Evolutionary conservation across 2,113 vertebrate species (phyloP).

Genomic region (Brienomyrus brachyistius): DNA sequence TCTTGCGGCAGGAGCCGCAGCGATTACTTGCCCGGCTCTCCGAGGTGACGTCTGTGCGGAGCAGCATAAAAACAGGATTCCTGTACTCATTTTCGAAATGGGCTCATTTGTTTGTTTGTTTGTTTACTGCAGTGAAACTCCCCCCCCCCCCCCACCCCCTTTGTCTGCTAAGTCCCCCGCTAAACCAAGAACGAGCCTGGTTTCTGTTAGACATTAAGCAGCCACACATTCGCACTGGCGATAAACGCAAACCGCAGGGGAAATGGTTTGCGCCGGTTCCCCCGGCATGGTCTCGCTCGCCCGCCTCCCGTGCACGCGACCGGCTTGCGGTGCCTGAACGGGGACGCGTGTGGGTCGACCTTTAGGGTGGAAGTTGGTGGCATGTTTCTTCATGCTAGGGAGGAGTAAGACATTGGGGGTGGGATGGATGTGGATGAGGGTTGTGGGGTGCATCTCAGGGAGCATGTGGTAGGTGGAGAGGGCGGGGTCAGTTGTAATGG

Average conservation of each 20-base stretch:
- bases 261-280: neutral
- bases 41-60: neutral
- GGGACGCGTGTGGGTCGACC: neutral
- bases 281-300: neutral
- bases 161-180: neutral
- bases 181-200: neutral
- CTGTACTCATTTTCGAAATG: neutral
- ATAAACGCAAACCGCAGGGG: neutral
- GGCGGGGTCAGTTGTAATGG: neutral
- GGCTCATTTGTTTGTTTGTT: conserved; percentile 1
- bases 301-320: neutral
- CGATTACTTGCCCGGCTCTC: neutral
- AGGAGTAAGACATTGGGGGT: neutral
- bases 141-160: no score
- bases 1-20: conserved; percentile 49
- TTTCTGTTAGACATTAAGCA: conserved; percentile 10
- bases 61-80: neutral
- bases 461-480: neutral
- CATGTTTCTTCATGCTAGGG: neutral
- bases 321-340: neutral
- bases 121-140: neutral
- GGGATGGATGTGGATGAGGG: neutral
- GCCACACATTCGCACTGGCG: neutral
- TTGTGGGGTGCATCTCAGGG: neutral
- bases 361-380: neutral